These are phyloP conservation scores for Orycteropus afer DNA, from an alignment of 2,113 vertebrate genomes.

Conservation along the genomic window DNA sequence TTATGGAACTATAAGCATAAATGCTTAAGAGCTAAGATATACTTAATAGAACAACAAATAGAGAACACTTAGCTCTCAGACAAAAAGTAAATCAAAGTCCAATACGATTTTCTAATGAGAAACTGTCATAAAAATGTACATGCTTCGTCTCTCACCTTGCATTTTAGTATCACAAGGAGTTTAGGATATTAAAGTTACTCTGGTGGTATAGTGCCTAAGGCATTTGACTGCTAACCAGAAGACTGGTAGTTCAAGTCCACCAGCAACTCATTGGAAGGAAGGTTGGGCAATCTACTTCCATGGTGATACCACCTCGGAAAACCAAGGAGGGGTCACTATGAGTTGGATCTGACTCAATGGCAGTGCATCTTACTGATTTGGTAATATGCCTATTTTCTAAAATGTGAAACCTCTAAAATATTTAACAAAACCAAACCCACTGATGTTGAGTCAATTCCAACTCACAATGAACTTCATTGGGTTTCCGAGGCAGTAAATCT, in stretches of 20 bases:
- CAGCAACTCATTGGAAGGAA: too few species aligned
- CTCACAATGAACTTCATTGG: too few species aligned
- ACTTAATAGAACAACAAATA: not conserved
- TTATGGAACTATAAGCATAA: not conserved
- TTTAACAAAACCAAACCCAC: too few species aligned
- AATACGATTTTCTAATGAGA: not conserved
- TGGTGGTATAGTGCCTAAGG: too few species aligned
- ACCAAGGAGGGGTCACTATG: too few species aligned
- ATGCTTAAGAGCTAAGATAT: not conserved
- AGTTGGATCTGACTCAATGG: too few species aligned
- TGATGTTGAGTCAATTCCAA: too few species aligned
- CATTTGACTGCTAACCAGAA: too few species aligned
- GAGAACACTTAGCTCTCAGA: not conserved
- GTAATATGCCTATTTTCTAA: not conserved
- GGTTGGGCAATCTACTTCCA: too few species aligned
- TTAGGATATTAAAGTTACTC: not conserved
- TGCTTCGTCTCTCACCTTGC: not conserved
- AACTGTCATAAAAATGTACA: not conserved
- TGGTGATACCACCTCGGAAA: too few species aligned
- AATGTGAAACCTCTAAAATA: not conserved
- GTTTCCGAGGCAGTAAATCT: too few species aligned
- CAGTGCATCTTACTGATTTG: not conserved
- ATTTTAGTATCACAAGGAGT: not conserved
- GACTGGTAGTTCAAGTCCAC: too few species aligned
- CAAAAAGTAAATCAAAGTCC: not conserved